These are phyloP conservation scores for Luidia sarsii DNA, from an alignment of 53 echinoderm and acorn worm species.

Conservation along the genomic window DNA sequence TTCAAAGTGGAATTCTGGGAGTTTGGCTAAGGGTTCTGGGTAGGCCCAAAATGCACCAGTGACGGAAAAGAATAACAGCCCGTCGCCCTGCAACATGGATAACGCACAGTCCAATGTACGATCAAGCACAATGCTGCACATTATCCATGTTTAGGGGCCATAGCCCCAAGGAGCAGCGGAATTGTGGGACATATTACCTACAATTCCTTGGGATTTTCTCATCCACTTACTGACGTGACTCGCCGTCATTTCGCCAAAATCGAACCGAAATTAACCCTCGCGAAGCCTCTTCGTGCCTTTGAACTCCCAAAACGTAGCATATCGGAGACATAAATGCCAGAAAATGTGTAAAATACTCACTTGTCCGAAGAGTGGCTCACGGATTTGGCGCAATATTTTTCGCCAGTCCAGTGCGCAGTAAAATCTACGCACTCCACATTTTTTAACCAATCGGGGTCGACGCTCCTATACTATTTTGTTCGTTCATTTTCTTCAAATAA, in stretches of 20 bases:
- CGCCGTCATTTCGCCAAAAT: background rate
- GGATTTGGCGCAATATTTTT: constrained; percentile 23
- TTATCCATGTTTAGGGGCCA: constrained; percentile 56
- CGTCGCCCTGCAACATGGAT: constrained; percentile 48
- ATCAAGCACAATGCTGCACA: too few relatives aligned
- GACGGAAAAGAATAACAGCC: background rate
- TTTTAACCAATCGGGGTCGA: background rate
- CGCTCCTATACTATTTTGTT: background rate
- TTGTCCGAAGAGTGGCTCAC: constrained; percentile 6
- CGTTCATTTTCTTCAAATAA: background rate
- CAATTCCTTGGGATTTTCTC: constrained; percentile 54
- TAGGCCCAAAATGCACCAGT: constrained; percentile 98
- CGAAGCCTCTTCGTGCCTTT: background rate
- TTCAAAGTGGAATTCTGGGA: constrained; percentile 44
- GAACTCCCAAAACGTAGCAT: background rate
- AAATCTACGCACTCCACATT: constrained; percentile 9
- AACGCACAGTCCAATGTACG: background rate
- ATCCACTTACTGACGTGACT: constrained; percentile 37
- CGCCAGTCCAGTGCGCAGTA: constrained; percentile 17
- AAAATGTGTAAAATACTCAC: constrained; percentile 15
- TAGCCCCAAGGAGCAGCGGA: background rate
- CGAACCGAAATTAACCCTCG: background rate
- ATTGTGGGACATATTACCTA: constrained; percentile 82
- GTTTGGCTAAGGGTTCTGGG: constrained; percentile 82
- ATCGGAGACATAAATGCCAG: background rate